Conservation (phyloP, 2,113 vertebrate genomes). For the Podilymbus podiceps region DNA sequence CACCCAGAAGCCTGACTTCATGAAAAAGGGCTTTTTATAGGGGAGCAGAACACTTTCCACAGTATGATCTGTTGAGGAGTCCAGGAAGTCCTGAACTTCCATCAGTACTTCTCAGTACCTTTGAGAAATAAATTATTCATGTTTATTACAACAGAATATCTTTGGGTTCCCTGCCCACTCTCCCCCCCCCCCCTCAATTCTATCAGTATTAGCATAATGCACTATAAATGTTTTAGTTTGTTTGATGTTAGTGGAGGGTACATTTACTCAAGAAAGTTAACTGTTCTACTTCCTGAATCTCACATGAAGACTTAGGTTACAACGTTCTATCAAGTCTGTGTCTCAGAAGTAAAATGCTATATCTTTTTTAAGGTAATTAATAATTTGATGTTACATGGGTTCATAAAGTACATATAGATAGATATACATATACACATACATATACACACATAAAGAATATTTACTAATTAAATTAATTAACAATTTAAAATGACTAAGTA, state of each 20-base stretch:
- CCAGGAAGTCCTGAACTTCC: neutral
- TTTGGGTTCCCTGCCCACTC: neutral
- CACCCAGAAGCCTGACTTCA: neutral
- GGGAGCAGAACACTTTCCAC: fast-evolving
- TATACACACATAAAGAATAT: too few relatives aligned
- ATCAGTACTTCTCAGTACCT: neutral
- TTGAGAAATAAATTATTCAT: neutral
- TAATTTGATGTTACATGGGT: too few relatives aligned
- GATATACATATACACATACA: too few relatives aligned
- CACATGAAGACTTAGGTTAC: neutral
- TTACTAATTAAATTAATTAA: too few relatives aligned
- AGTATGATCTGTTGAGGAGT: neutral
- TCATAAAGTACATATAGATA: too few relatives aligned
- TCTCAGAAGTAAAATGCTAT: neutral
- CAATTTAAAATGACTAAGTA: neutral
- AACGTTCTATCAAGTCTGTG: neutral
- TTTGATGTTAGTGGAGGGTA: neutral
- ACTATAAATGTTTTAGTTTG: neutral
- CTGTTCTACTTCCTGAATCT: neutral
- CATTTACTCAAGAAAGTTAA: neutral
- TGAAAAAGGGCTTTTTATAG: neutral
- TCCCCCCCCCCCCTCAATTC: neutral
- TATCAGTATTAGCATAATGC: neutral
- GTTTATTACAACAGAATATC: neutral
- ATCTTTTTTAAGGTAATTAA: neutral